Conservation (phyloP, 2,797 vertebrate genomes). For the Enoplosus armatus region DNA sequence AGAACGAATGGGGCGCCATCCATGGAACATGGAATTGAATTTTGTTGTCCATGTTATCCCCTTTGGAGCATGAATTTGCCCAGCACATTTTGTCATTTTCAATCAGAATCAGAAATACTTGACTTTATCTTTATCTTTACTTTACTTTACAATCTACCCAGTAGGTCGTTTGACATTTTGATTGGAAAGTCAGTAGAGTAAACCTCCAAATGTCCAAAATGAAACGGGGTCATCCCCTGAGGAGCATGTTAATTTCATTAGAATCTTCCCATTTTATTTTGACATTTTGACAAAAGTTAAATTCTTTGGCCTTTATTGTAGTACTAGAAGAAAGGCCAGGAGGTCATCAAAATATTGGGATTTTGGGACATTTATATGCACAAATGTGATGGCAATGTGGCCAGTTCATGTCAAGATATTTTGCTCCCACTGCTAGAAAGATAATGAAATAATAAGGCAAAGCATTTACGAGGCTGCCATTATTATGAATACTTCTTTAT, state of each 20-base stretch:
- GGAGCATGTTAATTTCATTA: background rate
- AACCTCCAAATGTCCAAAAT: background rate
- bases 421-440: background rate
- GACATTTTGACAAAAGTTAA: too few relatives aligned
- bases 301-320: background rate
- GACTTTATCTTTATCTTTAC: too few relatives aligned
- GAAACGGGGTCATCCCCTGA: background rate
- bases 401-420: background rate
- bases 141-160: too few relatives aligned
- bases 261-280: background rate
- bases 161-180: background rate
- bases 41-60: background rate
- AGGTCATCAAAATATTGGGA: background rate
- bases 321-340: background rate
- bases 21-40: background rate
- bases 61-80: background rate
- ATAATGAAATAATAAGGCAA: background rate
- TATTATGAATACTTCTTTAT: conserved; percentile 1
- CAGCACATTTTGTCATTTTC: background rate
- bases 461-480: background rate
- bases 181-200: background rate
- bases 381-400: background rate
- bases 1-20: background rate
- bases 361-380: background rate
- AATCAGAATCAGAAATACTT: too few relatives aligned